Evolutionary conservation across 92 coral and sea anemone species (phyloP), one percentile per base, ranked within the genome.

Genomic region (Siderastrea radians): DNA sequence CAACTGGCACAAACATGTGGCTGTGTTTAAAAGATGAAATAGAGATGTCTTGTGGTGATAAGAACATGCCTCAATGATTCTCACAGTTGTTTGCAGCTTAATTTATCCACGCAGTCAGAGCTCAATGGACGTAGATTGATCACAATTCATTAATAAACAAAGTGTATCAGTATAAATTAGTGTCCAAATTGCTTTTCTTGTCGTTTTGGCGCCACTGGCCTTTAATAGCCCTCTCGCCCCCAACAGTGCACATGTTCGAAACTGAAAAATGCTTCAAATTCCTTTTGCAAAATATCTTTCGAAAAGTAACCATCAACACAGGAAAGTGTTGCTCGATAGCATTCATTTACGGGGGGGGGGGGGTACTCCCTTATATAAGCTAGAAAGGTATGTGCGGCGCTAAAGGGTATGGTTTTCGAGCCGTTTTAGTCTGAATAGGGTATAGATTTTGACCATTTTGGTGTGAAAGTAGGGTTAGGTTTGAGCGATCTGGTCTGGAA

Each of bases 1-100:
- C 7, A 14, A 80, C 75, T 80, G 61, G 64, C 26, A 7, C 54
- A 67, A 80, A 66, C 63, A 66, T 66, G 63, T 38, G 53, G n/a
- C 47, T 78, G 49, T 14, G 49, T 50, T 51, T 38, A 26, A 43
- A 5, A 44, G 4, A 53, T 69, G 64, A 82, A 53, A 26, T 13
- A 9, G 17, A 8, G 86, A 70, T 70, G 86, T 16, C 86, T 8
- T 55, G 86, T 14, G 16, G 86, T 11, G 78, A 69, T 68, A 82
- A 59, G 48, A 47, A 69, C 73, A 68, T 70, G 78, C 68, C 55
- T 71, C 65, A 57, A 3, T 82, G 53, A 14, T 14, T 7, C 62
- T n/a, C 74, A 47, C 44, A 66, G 54, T 59, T 66, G 51, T 49
- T 49, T 80, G 53, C 8, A 57, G 38, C 44, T 77, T 44, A 75